Percentiles rank a stretch among this genome's conserved stretches.
Evolutionary conservation across 2,797 vertebrate genomes (phyloP).

Genomic region (Uromys caudimaculatus): DNA sequence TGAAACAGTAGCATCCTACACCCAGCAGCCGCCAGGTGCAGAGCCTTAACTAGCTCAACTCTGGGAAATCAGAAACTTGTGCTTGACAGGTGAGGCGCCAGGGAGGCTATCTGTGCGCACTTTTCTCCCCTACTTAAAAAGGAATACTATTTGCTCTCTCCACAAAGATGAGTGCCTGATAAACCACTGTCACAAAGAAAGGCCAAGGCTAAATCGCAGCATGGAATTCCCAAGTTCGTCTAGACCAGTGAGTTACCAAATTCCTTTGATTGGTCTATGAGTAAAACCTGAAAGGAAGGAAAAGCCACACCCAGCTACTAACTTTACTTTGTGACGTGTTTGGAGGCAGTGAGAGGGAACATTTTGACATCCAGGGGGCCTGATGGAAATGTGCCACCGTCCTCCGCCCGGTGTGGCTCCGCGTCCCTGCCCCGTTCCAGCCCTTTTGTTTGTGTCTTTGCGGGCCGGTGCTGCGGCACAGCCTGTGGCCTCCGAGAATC

Average conservation of each 20-base stretch:
- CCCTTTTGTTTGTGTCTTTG: background rate
- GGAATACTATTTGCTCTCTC: background rate
- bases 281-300: constrained; percentile 38
- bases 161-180: background rate
- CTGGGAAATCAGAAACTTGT: constrained; percentile 20
- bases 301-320: constrained; percentile 54
- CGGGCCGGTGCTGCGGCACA: background rate
- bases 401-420: background rate
- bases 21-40: background rate
- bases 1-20: background rate
- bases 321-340: constrained; percentile 58
- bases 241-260: background rate
- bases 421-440: background rate
- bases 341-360: background rate
- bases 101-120: background rate
- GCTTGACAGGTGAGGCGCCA: background rate
- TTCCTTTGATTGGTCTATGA: background rate
- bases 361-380: constrained; percentile 18
- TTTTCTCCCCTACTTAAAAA: background rate
- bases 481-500: background rate
- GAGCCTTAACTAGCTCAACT: background rate
- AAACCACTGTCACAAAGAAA: background rate
- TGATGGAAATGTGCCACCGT: background rate
- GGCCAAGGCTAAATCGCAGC: background rate
- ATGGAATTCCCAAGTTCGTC: background rate